phyloP scores from a whole-genome alignment of 2,888 invertebrate species.

The Penaeus monodon region DNA sequence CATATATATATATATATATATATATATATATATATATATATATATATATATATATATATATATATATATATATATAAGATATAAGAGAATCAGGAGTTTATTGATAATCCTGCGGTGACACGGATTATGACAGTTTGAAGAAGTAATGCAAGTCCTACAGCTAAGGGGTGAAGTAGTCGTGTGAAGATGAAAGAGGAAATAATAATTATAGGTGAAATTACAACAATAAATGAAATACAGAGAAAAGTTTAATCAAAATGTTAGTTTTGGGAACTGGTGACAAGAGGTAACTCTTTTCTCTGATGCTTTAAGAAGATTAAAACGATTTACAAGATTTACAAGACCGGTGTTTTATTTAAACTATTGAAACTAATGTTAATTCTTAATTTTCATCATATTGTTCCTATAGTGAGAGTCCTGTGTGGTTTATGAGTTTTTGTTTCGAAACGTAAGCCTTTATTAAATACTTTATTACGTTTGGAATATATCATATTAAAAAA shows the following conservation, averaged over 20 bases:
- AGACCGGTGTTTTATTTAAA: no score
- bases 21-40: no score
- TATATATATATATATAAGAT: no score
- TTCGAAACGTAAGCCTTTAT: not conserved
- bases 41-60: no score
- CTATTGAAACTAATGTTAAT: not conserved
- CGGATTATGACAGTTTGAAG: not conserved
- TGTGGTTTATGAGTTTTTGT: conserved; percentile 1
- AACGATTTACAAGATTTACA: no score
- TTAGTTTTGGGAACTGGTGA: not conserved
- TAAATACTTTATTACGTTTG: not conserved
- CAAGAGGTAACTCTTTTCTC: not conserved
- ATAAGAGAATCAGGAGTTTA: not conserved
- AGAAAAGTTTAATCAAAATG: not conserved
- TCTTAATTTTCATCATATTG: not conserved
- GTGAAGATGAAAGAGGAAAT: not conserved
- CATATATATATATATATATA: no score
- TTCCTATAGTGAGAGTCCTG: not conserved
- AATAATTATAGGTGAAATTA: no score
- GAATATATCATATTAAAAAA: not conserved
- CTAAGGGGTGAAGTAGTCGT: not conserved
- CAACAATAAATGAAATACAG: no score
- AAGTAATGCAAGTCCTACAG: not conserved
- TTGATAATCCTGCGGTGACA: no score
- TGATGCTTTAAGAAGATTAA: no score